Conservation (phyloP, 2,113 vertebrate species). For the Climacteris rufus region DNA sequence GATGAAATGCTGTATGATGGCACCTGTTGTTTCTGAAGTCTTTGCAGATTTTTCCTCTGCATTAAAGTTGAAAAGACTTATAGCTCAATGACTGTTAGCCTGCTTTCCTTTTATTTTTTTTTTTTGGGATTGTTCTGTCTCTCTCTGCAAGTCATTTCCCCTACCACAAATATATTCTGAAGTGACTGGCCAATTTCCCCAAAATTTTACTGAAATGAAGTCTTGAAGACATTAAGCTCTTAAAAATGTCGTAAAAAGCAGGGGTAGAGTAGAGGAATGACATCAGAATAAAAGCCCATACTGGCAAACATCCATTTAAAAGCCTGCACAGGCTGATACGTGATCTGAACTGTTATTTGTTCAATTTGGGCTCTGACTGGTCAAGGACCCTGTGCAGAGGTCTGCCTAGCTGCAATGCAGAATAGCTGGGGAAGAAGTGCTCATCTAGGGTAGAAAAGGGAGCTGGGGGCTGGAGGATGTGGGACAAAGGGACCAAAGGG, state of each 20-base stretch:
- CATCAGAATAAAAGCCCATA: background rate
- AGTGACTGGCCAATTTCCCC: background rate
- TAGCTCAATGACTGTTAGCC: background rate
- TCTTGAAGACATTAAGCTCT: background rate
- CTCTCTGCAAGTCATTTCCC: background rate
- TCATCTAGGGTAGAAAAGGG: background rate
- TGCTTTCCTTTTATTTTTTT: background rate
- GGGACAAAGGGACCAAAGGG: background rate
- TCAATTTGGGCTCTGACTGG: background rate
- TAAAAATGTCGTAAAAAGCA: background rate
- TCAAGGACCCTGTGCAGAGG: background rate
- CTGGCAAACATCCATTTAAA: background rate
- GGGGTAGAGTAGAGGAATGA: background rate
- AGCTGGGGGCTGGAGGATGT: background rate
- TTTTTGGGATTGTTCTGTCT: background rate
- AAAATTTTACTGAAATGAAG: background rate
- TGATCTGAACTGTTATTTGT: background rate
- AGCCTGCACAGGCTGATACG: background rate
- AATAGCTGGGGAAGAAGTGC: background rate
- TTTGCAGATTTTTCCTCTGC: background rate
- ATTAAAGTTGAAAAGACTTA: background rate
- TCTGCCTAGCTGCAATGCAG: background rate
- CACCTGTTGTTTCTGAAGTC: slow-evolving; percentile 17
- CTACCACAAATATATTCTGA: background rate
- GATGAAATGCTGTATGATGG: background rate